phyloP scores from a whole-genome alignment of 1,140 invertebrate species.

The Dufourea novaeangliae region DNA sequence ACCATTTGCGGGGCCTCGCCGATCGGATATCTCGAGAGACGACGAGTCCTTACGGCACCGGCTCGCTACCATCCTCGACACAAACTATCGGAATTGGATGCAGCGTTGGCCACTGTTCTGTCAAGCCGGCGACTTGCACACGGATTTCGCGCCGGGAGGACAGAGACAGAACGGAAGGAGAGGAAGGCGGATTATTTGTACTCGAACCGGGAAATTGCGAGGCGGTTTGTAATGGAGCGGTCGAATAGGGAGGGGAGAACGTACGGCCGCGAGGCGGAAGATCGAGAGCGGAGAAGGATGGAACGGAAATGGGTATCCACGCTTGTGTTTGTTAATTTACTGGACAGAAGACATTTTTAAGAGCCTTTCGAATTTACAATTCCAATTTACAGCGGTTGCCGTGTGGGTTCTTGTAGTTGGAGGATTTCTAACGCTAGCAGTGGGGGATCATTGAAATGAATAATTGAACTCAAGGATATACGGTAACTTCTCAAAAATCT shows the following conservation, averaged over 20 bases:
- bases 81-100: constrained; percentile 42
- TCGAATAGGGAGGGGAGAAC: not conserved
- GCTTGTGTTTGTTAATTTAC: too few relatives aligned
- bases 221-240: constrained; percentile 26
- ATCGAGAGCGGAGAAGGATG: not conserved
- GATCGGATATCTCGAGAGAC: constrained; percentile 67
- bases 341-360: too few relatives aligned
- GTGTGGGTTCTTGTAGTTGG: too few relatives aligned
- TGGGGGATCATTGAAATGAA: too few relatives aligned
- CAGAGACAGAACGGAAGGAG: constrained; percentile 36
- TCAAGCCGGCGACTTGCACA: constrained; percentile 34
- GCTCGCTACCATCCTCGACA: constrained; percentile 34
- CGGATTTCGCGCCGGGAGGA: constrained; percentile 30
- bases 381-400: too few relatives aligned
- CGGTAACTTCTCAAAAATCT: too few relatives aligned
- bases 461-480: too few relatives aligned
- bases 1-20: constrained; percentile 59
- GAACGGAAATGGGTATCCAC: too few relatives aligned
- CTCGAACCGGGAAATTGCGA: constrained; percentile 9
- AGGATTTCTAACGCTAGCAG: too few relatives aligned
- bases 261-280: too few relatives aligned
- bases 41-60: constrained; percentile 44
- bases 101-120: constrained; percentile 65
- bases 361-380: too few relatives aligned
- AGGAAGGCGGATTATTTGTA: constrained; percentile 30